phyloP scores from a whole-genome alignment of 2,797 vertebrate species.

The Lacerta viridis region DNA sequence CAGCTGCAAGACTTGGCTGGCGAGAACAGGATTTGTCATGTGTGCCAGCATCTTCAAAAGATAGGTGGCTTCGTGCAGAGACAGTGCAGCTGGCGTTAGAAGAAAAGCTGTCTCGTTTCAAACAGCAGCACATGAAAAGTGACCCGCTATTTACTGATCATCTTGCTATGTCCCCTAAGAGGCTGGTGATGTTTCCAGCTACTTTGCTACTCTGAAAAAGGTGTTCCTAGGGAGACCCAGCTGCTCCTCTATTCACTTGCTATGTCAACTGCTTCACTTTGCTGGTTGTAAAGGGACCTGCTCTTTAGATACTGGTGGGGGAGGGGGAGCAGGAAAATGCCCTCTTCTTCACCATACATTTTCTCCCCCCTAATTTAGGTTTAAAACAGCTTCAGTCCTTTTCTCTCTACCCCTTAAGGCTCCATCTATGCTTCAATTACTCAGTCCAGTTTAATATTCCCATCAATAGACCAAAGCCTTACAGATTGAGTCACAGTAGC shows the following conservation, averaged over 20 bases:
- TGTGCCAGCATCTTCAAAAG: not conserved
- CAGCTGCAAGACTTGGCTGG: not conserved
- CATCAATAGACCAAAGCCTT: not conserved
- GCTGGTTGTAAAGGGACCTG: not conserved
- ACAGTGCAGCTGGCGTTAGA: slow-evolving; percentile 20
- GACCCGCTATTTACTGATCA: not conserved
- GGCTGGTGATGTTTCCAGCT: not conserved
- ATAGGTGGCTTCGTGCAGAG: slow-evolving; percentile 9
- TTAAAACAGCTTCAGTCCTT: not conserved
- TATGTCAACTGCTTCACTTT: not conserved
- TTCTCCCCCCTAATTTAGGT: not conserved
- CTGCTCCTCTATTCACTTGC: not conserved
- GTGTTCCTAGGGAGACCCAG: not conserved
- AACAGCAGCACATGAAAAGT: slow-evolving; percentile 8
- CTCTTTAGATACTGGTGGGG: not conserved
- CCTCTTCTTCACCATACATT: not conserved
- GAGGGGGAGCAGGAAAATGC: not conserved
- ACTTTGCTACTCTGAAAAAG: not conserved
- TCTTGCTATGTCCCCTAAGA: not conserved
- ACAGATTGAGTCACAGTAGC: too few species aligned
- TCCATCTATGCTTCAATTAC: fast-evolving
- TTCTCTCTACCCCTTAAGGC: slow-evolving; percentile 15
- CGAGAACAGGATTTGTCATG: not conserved
- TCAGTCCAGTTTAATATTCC: not conserved
- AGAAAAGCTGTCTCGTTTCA: slow-evolving; percentile 15